A percentile compares a stretch with the other conserved stretches of the same genome.
Conservation (phyloP, 2,113 vertebrate genomes). For the Gorilla gorilla region DNA sequence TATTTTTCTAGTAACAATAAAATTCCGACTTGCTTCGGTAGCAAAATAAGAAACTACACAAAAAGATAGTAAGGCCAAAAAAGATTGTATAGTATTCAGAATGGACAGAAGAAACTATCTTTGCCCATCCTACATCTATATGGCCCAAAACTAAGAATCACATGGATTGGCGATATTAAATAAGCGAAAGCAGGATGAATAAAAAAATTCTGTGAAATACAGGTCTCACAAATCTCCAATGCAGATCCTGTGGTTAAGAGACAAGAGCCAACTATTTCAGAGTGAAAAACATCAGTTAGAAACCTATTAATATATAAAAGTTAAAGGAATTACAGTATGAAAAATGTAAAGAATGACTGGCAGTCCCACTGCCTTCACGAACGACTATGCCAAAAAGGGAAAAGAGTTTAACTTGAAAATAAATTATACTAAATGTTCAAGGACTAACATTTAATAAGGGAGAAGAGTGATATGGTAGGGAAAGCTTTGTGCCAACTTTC, state of each 20-base stretch:
- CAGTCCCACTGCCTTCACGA: slow-evolving; percentile 3
- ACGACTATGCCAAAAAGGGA: neutral
- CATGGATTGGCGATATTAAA: neutral
- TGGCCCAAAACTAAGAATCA: slow-evolving; percentile 5
- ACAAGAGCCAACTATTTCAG: neutral
- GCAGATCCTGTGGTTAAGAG: neutral
- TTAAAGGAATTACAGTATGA: neutral
- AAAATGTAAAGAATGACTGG: slow-evolving; percentile 31
- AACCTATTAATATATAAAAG: slow-evolving; percentile 19
- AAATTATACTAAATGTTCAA: slow-evolving; percentile 43
- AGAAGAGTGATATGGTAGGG: neutral
- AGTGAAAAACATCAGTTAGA: slow-evolving; percentile 5
- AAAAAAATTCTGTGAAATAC: neutral
- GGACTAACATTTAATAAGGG: slow-evolving; percentile 9
- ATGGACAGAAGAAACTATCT: slow-evolving; percentile 10
- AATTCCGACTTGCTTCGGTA: neutral
- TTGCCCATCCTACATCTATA: neutral
- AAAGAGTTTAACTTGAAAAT: slow-evolving; percentile 52
- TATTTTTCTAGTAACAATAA: neutral
- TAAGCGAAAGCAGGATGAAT: neutral
- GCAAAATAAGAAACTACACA: slow-evolving; percentile 37
- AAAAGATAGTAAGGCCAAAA: neutral
- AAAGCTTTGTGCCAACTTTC: slow-evolving; percentile 63
- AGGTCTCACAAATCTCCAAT: neutral
- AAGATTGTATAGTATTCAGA: neutral